Evolutionary conservation across 1,140 invertebrate species (phyloP).

Genomic region (Tribolium castaneum): DNA sequence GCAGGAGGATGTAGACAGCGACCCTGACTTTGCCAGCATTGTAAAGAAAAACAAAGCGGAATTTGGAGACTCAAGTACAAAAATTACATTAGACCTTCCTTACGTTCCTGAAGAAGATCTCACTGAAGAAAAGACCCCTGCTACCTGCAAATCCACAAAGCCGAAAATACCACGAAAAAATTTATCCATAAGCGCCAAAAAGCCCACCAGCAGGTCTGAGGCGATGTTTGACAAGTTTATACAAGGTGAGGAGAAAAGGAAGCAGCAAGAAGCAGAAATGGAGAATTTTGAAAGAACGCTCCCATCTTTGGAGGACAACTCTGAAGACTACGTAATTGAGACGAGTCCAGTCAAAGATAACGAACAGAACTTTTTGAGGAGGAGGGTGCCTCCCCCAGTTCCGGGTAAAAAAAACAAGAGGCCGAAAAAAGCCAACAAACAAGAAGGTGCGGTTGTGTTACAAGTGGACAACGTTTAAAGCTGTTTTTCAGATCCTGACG

Average conservation of each 20-base stretch:
- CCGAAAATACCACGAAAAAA: not conserved
- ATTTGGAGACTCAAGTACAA: not conserved
- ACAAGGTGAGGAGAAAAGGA: not conserved
- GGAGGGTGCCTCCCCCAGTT: not conserved
- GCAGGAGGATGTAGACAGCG: not conserved
- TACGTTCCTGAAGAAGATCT: not conserved
- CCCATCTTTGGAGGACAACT: not conserved
- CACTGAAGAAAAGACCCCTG: not conserved
- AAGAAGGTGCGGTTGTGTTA: not conserved
- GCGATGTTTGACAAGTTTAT: not conserved
- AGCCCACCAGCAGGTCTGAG: not conserved
- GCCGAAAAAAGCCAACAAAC: not conserved
- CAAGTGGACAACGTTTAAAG: too few relatives aligned
- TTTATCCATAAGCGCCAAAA: not conserved
- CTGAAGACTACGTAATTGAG: not conserved
- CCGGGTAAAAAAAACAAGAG: not conserved
- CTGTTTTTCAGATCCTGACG: too few relatives aligned
- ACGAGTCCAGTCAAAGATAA: not conserved
- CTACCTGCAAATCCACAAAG: not conserved
- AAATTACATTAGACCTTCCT: not conserved
- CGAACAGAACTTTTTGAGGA: not conserved
- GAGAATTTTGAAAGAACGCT: not conserved
- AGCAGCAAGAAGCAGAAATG: not conserved
- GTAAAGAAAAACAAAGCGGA: not conserved
- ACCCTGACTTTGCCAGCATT: not conserved